A percentile compares a stretch with the other conserved stretches of the same genome.
Conservation (phyloP, 2,797 vertebrate species). For the Phylloscopus collybita region DNA sequence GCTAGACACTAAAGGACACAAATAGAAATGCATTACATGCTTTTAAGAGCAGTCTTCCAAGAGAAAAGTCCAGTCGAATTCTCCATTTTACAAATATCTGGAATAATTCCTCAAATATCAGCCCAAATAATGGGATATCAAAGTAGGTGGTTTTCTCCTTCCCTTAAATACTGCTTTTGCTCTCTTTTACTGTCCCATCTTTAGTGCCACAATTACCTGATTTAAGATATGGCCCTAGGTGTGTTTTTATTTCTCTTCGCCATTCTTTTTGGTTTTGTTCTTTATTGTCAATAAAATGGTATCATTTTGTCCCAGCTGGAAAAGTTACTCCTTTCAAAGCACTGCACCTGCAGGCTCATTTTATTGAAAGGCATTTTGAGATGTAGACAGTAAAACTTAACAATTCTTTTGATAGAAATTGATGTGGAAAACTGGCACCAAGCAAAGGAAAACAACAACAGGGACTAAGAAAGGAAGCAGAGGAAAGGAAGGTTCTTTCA, state of each 20-base stretch:
- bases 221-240: not conserved
- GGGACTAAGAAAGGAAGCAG: not conserved
- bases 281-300: conserved; percentile 6
- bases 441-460: not conserved
- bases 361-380: conserved; percentile 23
- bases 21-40: not conserved
- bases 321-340: not conserved
- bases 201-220: not conserved
- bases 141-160: not conserved
- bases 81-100: not conserved
- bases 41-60: not conserved
- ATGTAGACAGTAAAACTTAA: conserved; percentile 4
- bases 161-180: not conserved
- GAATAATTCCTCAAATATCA: not conserved
- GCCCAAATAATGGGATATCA: not conserved
- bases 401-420: not conserved
- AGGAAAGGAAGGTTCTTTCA: not conserved
- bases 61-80: not conserved
- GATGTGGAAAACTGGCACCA: not conserved
- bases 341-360: not conserved
- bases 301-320: not conserved
- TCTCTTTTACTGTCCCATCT: not conserved
- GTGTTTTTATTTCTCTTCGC: not conserved
- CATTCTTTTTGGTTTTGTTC: not conserved
- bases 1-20: not conserved